Evolutionary conservation across 2,797 vertebrate species (phyloP).

Genomic region (Alauda arvensis): DNA sequence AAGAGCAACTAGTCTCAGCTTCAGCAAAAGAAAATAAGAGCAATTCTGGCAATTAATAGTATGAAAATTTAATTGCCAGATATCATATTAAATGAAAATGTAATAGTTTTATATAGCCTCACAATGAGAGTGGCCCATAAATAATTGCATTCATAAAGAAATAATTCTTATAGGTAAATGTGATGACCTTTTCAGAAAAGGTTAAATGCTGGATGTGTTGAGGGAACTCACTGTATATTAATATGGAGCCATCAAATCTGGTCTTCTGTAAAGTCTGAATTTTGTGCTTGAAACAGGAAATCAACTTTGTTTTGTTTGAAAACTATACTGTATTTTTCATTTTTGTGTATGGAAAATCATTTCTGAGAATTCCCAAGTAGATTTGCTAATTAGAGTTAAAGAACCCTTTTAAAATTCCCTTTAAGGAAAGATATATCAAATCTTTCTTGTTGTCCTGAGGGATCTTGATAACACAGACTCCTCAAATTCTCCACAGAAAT

Average conservation of each 20-base stretch:
- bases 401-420: conserved; percentile 52
- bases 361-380: conserved; percentile 42
- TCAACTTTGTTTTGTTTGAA: conserved; percentile 8
- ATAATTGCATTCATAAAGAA: not conserved
- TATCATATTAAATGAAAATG: not conserved
- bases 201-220: not conserved
- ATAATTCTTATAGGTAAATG: not conserved
- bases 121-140: not conserved
- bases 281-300: not conserved
- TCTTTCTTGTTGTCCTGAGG: conserved; percentile 27
- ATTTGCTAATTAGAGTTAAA: conserved; percentile 44
- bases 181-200: not conserved
- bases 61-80: not conserved
- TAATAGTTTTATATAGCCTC: not conserved
- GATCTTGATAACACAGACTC: conserved; percentile 48
- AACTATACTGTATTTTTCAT: not conserved
- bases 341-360: not conserved
- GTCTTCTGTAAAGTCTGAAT: not conserved
- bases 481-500: conserved; percentile 36
- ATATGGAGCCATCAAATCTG: not conserved
- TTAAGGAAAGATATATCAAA: conserved; percentile 37
- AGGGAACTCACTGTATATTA: not conserved
- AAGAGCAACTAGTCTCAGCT: not conserved
- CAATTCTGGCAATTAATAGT: not conserved
- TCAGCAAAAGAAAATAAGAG: not conserved